Conservation (phyloP, 2,113 vertebrate species). For the Xiphophorus couchianus region DNA sequence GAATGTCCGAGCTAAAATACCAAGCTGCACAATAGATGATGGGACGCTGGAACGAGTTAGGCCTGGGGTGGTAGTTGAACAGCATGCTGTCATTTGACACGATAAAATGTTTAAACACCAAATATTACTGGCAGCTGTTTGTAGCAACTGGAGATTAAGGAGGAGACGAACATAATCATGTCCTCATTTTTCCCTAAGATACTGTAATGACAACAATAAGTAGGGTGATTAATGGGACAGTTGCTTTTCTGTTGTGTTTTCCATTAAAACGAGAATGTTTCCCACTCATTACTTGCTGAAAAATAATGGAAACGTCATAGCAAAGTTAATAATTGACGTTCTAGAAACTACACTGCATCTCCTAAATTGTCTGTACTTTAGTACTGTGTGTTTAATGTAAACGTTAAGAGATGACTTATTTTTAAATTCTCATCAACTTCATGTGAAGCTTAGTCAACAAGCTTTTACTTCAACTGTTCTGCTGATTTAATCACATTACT, state of each 20-base stretch:
- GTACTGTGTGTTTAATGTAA: too few relatives aligned
- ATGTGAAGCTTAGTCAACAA: conserved; percentile 3
- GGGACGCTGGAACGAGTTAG: background rate
- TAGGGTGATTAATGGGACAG: background rate
- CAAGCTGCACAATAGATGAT: background rate
- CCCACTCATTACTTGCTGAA: background rate
- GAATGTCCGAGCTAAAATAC: background rate
- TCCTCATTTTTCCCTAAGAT: background rate
- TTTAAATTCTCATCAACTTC: background rate
- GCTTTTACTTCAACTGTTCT: background rate
- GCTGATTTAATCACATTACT: background rate
- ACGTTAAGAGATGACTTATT: too few relatives aligned
- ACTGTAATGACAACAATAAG: background rate
- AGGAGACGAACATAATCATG: background rate
- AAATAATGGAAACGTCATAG: too few relatives aligned
- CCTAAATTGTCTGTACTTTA: background rate
- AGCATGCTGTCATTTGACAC: conserved; percentile 2
- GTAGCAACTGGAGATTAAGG: background rate
- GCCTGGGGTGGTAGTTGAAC: background rate
- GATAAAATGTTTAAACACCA: conserved; percentile 20
- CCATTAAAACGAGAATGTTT: background rate
- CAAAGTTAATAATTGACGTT: too few relatives aligned
- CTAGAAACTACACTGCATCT: background rate
- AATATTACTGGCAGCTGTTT: conserved; percentile 1
- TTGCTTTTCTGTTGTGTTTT: background rate